Evolutionary conservation across 2,888 invertebrate species (phyloP).

Genomic region (Drosophila atroscutellata): DNA sequence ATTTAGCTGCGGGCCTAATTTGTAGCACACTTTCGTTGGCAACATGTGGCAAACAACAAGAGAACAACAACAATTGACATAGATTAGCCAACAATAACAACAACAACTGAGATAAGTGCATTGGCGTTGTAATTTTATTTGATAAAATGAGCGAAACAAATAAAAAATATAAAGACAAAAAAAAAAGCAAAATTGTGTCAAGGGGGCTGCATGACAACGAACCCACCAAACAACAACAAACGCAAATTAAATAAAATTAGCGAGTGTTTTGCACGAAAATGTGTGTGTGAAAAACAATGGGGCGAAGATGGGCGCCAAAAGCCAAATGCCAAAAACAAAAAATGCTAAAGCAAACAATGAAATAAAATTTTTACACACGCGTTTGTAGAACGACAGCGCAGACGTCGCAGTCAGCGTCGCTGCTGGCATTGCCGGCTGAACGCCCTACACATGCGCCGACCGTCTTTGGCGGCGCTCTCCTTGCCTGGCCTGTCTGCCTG

Average conservation of each 20-base stretch:
- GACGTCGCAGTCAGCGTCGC: slow-evolving; percentile 8
- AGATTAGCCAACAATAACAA: slow-evolving; percentile 46
- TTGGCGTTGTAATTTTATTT: slow-evolving; percentile 64
- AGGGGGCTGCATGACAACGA: slow-evolving; percentile 69
- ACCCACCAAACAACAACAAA: slow-evolving; percentile 30
- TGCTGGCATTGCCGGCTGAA: slow-evolving; percentile 50
- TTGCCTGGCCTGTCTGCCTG: slow-evolving; percentile 11
- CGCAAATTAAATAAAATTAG: slow-evolving; percentile 77
- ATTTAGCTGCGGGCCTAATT: slow-evolving; percentile 58
- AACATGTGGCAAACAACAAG: slow-evolving; percentile 56
- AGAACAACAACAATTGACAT: slow-evolving; percentile 59
- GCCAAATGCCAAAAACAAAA: slow-evolving; percentile 28
- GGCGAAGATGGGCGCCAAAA: slow-evolving; percentile 39
- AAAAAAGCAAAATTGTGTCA: slow-evolving; percentile 75
- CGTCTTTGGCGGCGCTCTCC: slow-evolving; percentile 7
- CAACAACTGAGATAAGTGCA: slow-evolving; percentile 44
- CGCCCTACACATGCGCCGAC: slow-evolving; percentile 68
- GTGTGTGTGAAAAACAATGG: slow-evolving; percentile 55
- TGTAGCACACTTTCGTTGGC: slow-evolving; percentile 60
- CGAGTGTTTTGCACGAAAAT: slow-evolving; percentile 71
- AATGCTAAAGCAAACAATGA: slow-evolving; percentile 11
- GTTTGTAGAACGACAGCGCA: slow-evolving; percentile 37
- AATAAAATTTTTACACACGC: slow-evolving; percentile 47
- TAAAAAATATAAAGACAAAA: background rate
- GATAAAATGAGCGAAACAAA: slow-evolving; percentile 60